Conservation (phyloP, 2,113 vertebrate genomes). For the Aptenodytes forsteri region DNA sequence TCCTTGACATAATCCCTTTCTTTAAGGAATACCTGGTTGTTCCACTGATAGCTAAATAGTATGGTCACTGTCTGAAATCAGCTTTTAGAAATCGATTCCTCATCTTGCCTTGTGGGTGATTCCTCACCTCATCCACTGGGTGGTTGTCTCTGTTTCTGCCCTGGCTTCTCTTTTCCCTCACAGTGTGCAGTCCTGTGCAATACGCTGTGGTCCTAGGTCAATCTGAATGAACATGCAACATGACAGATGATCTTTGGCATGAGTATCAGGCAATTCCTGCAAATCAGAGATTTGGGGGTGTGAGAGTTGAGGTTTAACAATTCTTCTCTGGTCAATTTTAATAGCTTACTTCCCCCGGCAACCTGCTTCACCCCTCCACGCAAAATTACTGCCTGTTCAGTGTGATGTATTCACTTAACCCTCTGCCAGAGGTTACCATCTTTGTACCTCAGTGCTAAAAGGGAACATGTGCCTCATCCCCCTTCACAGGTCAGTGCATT, state of each 20-base stretch:
- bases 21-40: background rate
- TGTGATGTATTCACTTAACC: background rate
- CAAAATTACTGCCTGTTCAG: background rate
- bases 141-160: background rate
- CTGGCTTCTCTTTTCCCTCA: background rate
- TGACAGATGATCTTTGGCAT: background rate
- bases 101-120: background rate
- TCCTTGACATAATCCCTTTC: background rate
- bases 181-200: background rate
- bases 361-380: background rate
- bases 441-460: background rate
- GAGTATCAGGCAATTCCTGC: background rate
- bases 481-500: background rate
- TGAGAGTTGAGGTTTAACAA: background rate
- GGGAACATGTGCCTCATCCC: background rate
- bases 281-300: background rate
- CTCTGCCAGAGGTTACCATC: background rate
- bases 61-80: background rate
- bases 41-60: background rate
- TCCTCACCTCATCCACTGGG: background rate
- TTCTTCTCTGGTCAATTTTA: background rate
- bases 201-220: accelerated
- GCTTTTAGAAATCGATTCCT: background rate
- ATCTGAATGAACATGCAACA: background rate
- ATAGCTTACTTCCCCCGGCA: background rate